Evolutionary conservation across 2,113 vertebrate genomes (phyloP), one percentile per base, ranked within the genome.

Genomic region (Ammodramus savannarum): DNA sequence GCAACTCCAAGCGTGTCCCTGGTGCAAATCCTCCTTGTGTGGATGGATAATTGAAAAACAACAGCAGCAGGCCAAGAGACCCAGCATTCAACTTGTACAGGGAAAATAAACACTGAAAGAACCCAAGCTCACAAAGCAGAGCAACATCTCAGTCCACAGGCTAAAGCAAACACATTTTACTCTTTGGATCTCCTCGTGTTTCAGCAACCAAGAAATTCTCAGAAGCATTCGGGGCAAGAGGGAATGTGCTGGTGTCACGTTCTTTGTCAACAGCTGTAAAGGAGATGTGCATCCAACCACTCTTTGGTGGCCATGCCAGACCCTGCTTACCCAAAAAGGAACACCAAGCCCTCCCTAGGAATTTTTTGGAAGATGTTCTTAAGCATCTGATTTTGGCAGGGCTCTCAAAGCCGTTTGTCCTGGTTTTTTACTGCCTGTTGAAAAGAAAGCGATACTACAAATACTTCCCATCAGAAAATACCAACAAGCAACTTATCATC

Each of bases 191-290:
- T 57, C 77, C 89, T 95, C 63, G 71, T 86, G 94, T 93, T 95
- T 78, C 83, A 81, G 75, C 29, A 86, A 96, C 95, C 61, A 81
- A 95, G 90, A 92, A 46, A 88, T 78, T 85, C 90, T 80, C 48
- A 11, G 57, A 85, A 96, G 87, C 23, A 95, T 92, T 82, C 21
- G 9, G 18, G 65, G 88, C 38, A 23, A 73, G 57, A 95, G 87
- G 94, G 95, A 97, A 97, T 97, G 95, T 81, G 87, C 83, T 93
- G 93, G 87, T 92, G 91, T 95, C 94, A 83, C 80, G 58, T 98
- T 96, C 93, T 96, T 92, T 63, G 90, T 90, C 96, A 97, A 94
- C 97, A 97, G 97, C 97, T 98, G 96, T 96, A 95, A 77, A 93
- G 27, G 44, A 44, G 88, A 96, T 83, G 74, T 44, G 85, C 59